These are phyloP conservation scores for Mesembrinibis cayennensis DNA, from an alignment of 2,113 vertebrate genomes.

Conservation along the genomic window DNA sequence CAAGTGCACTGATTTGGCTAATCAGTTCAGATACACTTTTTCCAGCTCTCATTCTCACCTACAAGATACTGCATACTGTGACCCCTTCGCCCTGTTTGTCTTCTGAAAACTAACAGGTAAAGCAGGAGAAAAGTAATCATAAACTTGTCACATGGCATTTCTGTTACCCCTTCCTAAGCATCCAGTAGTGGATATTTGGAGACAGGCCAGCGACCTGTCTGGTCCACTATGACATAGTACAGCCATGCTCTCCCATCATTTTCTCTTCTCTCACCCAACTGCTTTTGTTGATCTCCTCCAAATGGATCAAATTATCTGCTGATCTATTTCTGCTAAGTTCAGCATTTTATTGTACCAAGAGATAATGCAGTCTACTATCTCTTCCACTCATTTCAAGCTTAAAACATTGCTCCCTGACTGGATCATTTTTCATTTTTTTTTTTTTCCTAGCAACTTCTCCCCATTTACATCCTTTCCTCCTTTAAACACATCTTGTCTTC, in stretches of 20 bases:
- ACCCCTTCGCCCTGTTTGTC: not conserved
- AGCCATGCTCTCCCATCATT: not conserved
- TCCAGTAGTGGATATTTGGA: not conserved
- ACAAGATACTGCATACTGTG: not conserved
- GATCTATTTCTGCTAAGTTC: not conserved
- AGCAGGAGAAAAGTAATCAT: not conserved
- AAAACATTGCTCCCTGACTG: not conserved
- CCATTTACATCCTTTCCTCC: not conserved
- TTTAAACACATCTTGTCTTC: not conserved
- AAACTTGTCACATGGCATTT: not conserved
- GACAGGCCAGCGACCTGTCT: not conserved
- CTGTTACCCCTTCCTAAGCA: not conserved
- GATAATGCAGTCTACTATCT: not conserved
- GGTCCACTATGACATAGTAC: not conserved
- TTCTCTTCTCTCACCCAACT: not conserved
- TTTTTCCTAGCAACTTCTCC: not conserved
- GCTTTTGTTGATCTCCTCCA: not conserved
- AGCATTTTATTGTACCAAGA: not conserved
- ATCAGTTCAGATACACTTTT: not conserved
- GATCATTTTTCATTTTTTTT: not conserved
- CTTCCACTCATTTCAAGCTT: not conserved
- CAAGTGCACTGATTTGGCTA: not conserved
- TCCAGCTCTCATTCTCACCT: not conserved
- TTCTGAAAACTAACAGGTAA: not conserved
- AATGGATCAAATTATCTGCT: conserved; percentile 5